Percentiles rank a stretch among this genome's conserved stretches.
These are phyloP conservation scores for Lithodes maja DNA, from an alignment of 2,888 invertebrate genomes.

Conservation along the genomic window DNA sequence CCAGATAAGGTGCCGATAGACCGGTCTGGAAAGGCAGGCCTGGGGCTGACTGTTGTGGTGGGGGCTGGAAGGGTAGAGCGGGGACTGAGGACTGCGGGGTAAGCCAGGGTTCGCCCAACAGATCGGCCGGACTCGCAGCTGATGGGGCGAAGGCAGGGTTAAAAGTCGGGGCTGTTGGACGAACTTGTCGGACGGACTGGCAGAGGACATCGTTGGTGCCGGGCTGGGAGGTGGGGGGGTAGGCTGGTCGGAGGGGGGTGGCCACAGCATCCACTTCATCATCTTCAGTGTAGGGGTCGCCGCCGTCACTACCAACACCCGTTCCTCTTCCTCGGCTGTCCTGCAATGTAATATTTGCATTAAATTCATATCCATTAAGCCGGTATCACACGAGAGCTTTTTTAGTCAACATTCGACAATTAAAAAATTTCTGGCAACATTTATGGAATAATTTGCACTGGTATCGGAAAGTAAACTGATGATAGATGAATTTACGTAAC, in stretches of 20 bases:
- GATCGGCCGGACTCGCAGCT: background rate
- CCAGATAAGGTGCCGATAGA: background rate
- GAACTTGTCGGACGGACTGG: no score
- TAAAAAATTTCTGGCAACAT: no score
- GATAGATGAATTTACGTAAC: no score
- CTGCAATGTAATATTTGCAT: background rate
- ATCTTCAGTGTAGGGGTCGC: background rate
- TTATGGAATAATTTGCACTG: no score
- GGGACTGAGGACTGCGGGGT: background rate
- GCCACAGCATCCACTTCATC: slow-evolving; percentile 42
- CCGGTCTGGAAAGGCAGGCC: no score
- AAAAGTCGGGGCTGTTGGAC: background rate
- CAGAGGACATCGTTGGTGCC: background rate
- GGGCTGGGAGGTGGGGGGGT: slow-evolving; percentile 35
- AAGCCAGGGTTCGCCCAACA: background rate
- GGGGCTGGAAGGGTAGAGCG: slow-evolving; percentile 39
- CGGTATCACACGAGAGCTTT: no score
- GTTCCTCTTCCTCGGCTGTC: slow-evolving; percentile 12
- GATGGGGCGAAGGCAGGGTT: background rate
- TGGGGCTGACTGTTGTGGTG: background rate
- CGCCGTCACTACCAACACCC: background rate
- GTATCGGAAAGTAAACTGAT: no score
- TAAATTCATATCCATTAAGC: background rate
- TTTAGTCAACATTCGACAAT: no score
- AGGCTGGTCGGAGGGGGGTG: slow-evolving; percentile 46